Base-by-base conservation (phyloP, 2,888 invertebrate genomes). In the Odontothrips loti region DNA sequence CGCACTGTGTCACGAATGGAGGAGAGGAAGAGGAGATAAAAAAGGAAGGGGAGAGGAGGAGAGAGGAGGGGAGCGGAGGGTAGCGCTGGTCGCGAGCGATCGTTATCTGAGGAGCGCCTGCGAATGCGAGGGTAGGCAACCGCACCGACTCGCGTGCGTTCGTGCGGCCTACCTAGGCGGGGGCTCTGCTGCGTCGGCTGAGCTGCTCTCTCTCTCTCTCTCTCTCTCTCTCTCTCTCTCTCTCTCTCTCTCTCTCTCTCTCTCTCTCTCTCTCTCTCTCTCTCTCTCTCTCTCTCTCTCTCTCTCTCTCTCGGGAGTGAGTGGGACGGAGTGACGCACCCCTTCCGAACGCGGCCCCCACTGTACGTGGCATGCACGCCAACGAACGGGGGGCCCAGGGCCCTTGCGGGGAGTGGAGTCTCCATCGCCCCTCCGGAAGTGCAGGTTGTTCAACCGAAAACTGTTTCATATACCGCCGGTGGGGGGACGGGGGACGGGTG, bases 361-460 rank as follows among this genome's bases (percentile, higher is more conserved):
- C 34, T 43, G 34, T 43, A 43, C 34, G 34, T 43, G 34, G 34
- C 34, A 43, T 43, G 68, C 68, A 23, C 68, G 23, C 68, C 68
- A 68, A 58, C 58, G n/a, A 58, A 43, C 34, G 34, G 34, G 34
- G 34, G 34, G 34, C 17, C 58, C 15, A 2, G 51, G 58, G 58
- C 58, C 58, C 58, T 17, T 9, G 51, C 58, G 34, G 34, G 34
- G 34, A 2, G 34, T 43, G 3, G n/a, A 2, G 34, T 43, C 34
- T 43, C 34, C 34, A 43, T 6, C 34, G 51, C 51, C 58, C 17
- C 58, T 58, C 68, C 68, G 68, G 68, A 75, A 75, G 68, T 12
- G 68, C 68, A 23, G 68, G 68, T 23, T 75, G 27, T 75, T 75
- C 68, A 75, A 75, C 68, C 23, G 68, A 75, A 20, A 75, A 27